Evolutionary conservation across 2,888 invertebrate species (phyloP).

Genomic region (Drosophila meridiana): DNA sequence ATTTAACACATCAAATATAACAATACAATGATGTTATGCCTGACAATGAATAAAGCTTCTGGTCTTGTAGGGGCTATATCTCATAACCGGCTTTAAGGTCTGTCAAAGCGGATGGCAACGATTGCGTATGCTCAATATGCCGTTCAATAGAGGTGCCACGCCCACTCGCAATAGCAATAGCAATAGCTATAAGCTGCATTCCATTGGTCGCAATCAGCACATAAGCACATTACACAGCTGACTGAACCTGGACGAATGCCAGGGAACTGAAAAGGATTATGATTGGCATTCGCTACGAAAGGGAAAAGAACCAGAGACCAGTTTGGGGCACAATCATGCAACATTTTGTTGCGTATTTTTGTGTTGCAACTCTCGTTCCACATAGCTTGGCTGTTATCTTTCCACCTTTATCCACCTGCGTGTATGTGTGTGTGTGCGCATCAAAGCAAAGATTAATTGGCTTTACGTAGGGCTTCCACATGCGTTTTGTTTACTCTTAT

Average conservation of each 20-base stretch:
- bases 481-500: constrained; percentile 57
- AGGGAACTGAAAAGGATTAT: constrained; percentile 31
- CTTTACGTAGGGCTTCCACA: constrained; percentile 63
- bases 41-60: background rate
- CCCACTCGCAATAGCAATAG: background rate
- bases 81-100: constrained; percentile 1
- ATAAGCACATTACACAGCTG: constrained; percentile 36
- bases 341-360: constrained; percentile 32
- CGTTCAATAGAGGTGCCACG: constrained; percentile 20
- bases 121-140: constrained; percentile 4
- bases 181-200: constrained; percentile 16
- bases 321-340: constrained; percentile 12
- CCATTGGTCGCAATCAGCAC: constrained; percentile 12
- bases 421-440: constrained; percentile 46
- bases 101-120: background rate
- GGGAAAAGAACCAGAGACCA: background rate
- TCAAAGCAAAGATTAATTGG: constrained; percentile 71
- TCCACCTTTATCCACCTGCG: constrained; percentile 16
- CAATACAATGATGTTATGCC: background rate
- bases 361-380: constrained; percentile 5
- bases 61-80: background rate
- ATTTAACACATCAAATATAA: background rate
- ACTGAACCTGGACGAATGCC: constrained; percentile 6
- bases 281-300: constrained; percentile 45
- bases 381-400: constrained; percentile 1